Evolutionary conservation across 2,113 vertebrate genomes (phyloP).

Genomic region (Athene cunicularia): DNA sequence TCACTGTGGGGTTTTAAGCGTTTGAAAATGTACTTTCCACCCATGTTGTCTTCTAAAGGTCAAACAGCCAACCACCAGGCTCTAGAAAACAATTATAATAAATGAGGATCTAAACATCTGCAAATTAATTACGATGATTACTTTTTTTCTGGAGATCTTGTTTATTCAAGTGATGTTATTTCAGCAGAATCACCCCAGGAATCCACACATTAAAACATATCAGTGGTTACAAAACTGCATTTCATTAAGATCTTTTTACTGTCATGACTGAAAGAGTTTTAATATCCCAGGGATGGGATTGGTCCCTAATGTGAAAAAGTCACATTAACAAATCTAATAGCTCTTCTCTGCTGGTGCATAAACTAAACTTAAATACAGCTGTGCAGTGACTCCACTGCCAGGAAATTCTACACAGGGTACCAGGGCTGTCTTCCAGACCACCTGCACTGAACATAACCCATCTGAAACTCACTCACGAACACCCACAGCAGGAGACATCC

Average conservation of each 20-base stretch:
- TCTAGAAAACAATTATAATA: background rate
- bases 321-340: rapidly evolving
- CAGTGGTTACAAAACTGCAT: background rate
- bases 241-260: background rate
- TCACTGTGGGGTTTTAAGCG: background rate
- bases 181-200: background rate
- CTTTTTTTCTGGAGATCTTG: background rate
- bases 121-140: too few relatives aligned
- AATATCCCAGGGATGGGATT: background rate
- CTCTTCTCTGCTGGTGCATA: too few relatives aligned
- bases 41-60: background rate
- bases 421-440: too few relatives aligned
- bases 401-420: rapidly evolving
- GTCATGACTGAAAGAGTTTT: background rate
- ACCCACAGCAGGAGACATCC: rapidly evolving
- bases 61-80: background rate
- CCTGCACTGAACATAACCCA: rapidly evolving
- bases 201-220: background rate
- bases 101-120: background rate
- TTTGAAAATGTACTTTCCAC: background rate
- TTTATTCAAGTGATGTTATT: background rate
- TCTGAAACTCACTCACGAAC: rapidly evolving
- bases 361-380: too few relatives aligned
- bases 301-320: too few relatives aligned
- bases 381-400: rapidly evolving